A percentile compares a stretch with the other conserved stretches of the same genome.
Evolutionary conservation across 35 echinoderm and acorn worm species (phyloP).

Genomic region (Apostichopus parvimensis): DNA sequence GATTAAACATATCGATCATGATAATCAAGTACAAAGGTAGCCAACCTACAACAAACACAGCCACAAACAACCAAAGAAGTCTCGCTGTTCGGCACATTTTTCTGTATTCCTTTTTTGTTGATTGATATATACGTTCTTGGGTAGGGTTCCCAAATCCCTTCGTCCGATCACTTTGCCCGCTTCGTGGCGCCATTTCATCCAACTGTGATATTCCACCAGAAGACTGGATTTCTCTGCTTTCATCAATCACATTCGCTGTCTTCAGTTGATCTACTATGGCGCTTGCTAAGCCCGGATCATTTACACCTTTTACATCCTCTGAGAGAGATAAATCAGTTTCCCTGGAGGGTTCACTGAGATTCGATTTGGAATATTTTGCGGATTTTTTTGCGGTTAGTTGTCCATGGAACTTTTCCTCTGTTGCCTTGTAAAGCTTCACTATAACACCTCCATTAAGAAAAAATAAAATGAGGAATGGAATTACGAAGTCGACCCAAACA

Average conservation of each 20-base stretch:
- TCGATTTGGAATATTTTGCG: too few relatives aligned
- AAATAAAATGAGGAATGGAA: constrained; percentile 8
- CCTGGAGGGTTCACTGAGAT: too few relatives aligned
- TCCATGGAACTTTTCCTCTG: not conserved
- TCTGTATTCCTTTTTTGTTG: not conserved
- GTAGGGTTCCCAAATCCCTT: not conserved
- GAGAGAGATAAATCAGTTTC: too few relatives aligned
- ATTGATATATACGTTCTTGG: not conserved
- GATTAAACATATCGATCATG: not conserved
- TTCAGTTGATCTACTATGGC: too few relatives aligned
- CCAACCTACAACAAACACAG: not conserved
- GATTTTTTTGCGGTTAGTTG: not conserved
- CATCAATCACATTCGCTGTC: too few relatives aligned
- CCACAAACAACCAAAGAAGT: not conserved
- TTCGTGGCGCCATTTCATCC: too few relatives aligned
- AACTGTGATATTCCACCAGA: too few relatives aligned
- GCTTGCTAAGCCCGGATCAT: too few relatives aligned
- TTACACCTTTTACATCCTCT: too few relatives aligned
- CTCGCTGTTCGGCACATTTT: not conserved
- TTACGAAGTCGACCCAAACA: not conserved
- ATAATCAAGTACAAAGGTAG: not conserved
- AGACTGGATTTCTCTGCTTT: too few relatives aligned
- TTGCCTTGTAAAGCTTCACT: not conserved
- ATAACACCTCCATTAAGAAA: not conserved
- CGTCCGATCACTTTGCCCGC: too few relatives aligned